Percentiles rank a stretch among this genome's conserved stretches.
Evolutionary conservation across 2,797 vertebrate genomes (phyloP).

Genomic region (Melanotaenia boesemani): DNA sequence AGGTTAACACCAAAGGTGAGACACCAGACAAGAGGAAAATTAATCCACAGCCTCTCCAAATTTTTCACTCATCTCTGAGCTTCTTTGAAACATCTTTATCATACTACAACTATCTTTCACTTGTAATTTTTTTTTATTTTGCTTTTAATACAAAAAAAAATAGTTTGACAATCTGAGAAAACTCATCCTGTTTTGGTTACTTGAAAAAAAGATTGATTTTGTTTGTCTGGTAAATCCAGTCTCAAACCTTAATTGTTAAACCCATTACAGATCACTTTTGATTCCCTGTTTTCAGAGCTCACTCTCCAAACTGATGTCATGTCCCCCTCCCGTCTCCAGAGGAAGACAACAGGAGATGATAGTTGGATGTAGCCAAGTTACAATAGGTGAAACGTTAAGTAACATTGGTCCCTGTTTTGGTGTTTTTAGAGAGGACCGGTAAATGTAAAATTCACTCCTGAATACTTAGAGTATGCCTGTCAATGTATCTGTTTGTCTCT

Average conservation of each 20-base stretch:
- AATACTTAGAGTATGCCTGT: conserved; percentile 51
- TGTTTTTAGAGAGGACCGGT: conserved; percentile 76
- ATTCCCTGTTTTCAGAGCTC: conserved; percentile 42
- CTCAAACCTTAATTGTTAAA: conserved; percentile 35
- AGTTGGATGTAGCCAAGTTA: conserved; percentile 69
- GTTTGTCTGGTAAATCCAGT: background rate
- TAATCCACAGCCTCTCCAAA: background rate
- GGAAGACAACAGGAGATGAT: conserved; percentile 61
- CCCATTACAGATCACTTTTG: conserved; percentile 37
- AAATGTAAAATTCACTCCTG: conserved; percentile 77
- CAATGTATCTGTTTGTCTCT: conserved; percentile 22
- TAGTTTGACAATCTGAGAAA: background rate
- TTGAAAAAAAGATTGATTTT: background rate
- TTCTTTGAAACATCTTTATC: background rate
- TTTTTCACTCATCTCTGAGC: background rate
- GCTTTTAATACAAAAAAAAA: too few relatives aligned
- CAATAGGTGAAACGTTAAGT: conserved; percentile 75
- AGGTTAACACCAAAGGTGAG: conserved; percentile 32
- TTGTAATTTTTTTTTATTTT: background rate
- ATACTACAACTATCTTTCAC: background rate
- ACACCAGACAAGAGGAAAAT: background rate
- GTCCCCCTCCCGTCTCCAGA: conserved; percentile 53
- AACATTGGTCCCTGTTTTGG: conserved; percentile 77
- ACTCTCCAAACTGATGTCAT: conserved; percentile 62
- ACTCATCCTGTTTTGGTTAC: too few relatives aligned